Evolutionary conservation across 2,797 vertebrate genomes (phyloP), one percentile per base, ranked within the genome.

Genomic region (Eutrigla gurnardus): DNA sequence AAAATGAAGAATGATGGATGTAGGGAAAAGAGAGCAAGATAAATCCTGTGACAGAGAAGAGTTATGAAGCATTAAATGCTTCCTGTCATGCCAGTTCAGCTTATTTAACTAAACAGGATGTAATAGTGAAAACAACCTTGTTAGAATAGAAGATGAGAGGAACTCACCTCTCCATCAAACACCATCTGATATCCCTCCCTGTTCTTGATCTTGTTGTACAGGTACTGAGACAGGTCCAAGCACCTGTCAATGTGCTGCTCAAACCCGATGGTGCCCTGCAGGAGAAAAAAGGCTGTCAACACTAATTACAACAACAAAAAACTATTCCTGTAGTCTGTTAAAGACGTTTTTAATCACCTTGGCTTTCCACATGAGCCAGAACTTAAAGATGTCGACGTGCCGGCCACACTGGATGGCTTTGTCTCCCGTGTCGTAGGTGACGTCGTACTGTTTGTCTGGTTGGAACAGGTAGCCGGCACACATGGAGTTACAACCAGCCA

Each of bases 351-450:
- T 40, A 36, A 8, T 86, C 71, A 92, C 90, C 83, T 93, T 91
- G 62, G 98, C 98, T 89, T 99, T 99, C 98, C 98, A 99, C 98
- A 99, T 99, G 91, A 99, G 95, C 98, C 98, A 99, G 94, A 99
- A 98, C 92, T 99, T 99, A 88, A 99, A 99, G 91, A 99, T 99
- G 94, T 99, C 98, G 45, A 99, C 98, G 0, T 99, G 98, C 36
- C 98, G 95, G 6, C 98, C 98, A 17, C 98, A 99, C 80, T 99
- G 98, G 92, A 99, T 99, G 32, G 97, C 98, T 81, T 98, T 99
- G 91, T 99, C 98, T 3, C 98, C 98, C 0, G 98, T 99, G 91
- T 99, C 98, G 0, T 99, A 99, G 75, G 94, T 96, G 77, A 98
- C 95, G 9, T 99, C 98, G 10, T 99, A 99, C 83, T 99, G 98